Evolutionary conservation across 1,140 invertebrate genomes (phyloP).

Genomic region (Sitodiplosis mosellana): DNA sequence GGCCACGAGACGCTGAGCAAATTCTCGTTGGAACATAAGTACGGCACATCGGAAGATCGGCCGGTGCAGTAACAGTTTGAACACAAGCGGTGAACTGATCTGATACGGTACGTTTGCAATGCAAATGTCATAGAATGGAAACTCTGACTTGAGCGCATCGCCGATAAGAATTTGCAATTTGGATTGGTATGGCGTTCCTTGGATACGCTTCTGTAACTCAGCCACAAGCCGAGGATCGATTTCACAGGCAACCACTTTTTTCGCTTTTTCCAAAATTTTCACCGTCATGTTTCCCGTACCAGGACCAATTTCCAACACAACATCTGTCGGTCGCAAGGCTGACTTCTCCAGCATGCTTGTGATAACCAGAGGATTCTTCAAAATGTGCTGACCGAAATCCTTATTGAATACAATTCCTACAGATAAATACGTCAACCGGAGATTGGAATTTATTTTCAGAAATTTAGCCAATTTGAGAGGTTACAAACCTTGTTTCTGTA

Average conservation of each 20-base stretch:
- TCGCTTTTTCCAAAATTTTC: constrained; percentile 80
- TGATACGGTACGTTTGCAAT: constrained; percentile 99
- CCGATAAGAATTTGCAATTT: constrained; percentile 90
- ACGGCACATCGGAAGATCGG: constrained; percentile 82
- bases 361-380: constrained; percentile 95
- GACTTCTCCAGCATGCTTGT: constrained; percentile 93
- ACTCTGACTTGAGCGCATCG: constrained; percentile 83
- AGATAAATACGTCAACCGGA: constrained; percentile 13
- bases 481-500: constrained; percentile 57
- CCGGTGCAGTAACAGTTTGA: constrained; percentile 87
- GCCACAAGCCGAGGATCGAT: constrained; percentile 88
- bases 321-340: constrained; percentile 77
- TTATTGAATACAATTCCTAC: constrained; percentile 68
- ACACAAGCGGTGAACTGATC: constrained; percentile 96
- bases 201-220: constrained; percentile 94
- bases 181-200: constrained; percentile 64
- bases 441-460: neutral
- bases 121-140: constrained; percentile 98
- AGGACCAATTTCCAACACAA: constrained; percentile 93
- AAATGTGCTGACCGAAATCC: constrained; percentile 91
- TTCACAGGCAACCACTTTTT: constrained; percentile 96
- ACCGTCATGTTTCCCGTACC: constrained; percentile 98
- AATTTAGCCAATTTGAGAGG: neutral
- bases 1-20: constrained; percentile 90
- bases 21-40: constrained; percentile 98